Evolutionary conservation across 2,888 invertebrate genomes (phyloP), one percentile per base, ranked within the genome.

Genomic region (Caenorhabditis imperialis): DNA sequence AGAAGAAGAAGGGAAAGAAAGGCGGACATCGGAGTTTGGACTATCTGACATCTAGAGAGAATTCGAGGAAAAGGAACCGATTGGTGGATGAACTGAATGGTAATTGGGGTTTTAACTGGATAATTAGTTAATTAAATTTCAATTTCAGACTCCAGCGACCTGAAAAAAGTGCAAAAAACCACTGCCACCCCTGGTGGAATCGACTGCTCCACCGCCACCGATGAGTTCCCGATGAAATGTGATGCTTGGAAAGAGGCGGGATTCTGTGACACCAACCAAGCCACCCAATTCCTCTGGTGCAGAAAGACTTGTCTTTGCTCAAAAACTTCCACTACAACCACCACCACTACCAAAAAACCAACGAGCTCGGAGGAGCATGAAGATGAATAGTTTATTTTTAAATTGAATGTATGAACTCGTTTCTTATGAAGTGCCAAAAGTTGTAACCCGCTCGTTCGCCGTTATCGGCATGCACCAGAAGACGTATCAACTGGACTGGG

Each of bases 221-320:
- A 77, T 40, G 77, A 77, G 37, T 77, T 77, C 30, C 77, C 77
- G 1, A n/a, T 72, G 27, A 73, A 70, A 38, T 79, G 73, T 35
- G 73, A 67, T 10, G 70, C 77, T 16, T 79, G 79, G 79, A 67
- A 73, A 18, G 42, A 53, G 2, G 77, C 77, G 20, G 79, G 79
- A 51, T 77, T 77, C 54, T 79, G 79, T 50, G 75, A 77, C 6
- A 74, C 67, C 6, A 77, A 77, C 47, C 75, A 79, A 47, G 79
- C 79, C 6, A 79, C 79, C 0, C 70, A 75, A 51, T 79, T 75
- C 45, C 53, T 79, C 1, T 79, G 79, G 79, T 79, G 79, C 30
- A 62, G 77, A 3, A 75, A 65, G 57, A 77, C 79, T 3, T 79
- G 79, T 40, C 57, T 73, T 23, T 77, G 77, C 48, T 50, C 60